Evolutionary conservation across 1,140 invertebrate genomes (phyloP).

Genomic region (Galendromus occidentalis): DNA sequence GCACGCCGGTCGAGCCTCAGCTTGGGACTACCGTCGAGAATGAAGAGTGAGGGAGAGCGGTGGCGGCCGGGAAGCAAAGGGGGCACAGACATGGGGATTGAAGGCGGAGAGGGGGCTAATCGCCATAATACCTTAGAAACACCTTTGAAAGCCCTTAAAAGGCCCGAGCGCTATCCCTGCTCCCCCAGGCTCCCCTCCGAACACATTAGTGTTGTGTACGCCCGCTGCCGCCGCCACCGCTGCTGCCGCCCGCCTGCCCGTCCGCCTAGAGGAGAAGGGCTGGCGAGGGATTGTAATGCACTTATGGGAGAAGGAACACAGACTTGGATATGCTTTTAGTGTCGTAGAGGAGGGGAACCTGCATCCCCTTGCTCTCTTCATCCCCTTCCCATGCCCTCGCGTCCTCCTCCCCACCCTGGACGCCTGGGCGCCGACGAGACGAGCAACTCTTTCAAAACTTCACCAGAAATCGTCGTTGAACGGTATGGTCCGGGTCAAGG

Average conservation of each 20-base stretch:
- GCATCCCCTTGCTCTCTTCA: conserved; percentile 12
- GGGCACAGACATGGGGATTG: neutral
- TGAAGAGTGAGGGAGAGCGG: conserved; percentile 10
- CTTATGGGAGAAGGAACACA: conserved; percentile 11
- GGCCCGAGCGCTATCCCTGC: neutral
- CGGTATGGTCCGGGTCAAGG: too few species aligned
- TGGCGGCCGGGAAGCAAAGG: conserved; percentile 7
- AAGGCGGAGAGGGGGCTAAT: neutral
- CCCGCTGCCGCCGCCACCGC: neutral
- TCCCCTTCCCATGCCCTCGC: conserved; percentile 8
- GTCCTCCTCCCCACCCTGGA: neutral
- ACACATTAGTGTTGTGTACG: conserved; percentile 11
- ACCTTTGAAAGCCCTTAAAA: conserved; percentile 12
- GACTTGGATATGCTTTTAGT: conserved; percentile 11
- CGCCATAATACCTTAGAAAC: conserved; percentile 12
- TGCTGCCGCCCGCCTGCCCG: neutral
- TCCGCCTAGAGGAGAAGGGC: neutral
- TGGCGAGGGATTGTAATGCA: conserved; percentile 10
- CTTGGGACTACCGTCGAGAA: neutral
- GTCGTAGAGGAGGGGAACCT: neutral
- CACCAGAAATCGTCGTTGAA: neutral
- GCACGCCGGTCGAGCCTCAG: neutral
- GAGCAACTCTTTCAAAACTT: neutral
- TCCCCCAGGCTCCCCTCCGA: neutral
- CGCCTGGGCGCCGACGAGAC: too few species aligned